A percentile compares a stretch with the other conserved stretches of the same genome.
Evolutionary conservation across 2,113 vertebrate genomes (phyloP).

Genomic region (Oryzias melastigma): DNA sequence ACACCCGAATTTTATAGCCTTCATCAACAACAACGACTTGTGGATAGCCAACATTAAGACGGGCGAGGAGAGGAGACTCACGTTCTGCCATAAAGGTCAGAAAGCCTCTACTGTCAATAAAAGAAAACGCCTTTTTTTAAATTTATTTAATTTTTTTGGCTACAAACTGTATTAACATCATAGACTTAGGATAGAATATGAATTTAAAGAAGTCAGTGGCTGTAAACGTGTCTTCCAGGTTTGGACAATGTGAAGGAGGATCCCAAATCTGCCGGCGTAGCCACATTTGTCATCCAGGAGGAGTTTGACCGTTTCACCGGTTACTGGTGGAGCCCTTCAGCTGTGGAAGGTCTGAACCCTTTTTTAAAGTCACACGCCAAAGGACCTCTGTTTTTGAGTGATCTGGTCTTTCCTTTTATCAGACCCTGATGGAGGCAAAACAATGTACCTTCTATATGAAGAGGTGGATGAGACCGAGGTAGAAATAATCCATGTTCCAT

Average conservation of each 20-base stretch:
- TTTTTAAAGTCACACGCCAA: neutral
- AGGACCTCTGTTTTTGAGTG: neutral
- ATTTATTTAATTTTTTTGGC: too few species aligned
- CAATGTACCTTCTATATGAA: slow-evolving; percentile 87
- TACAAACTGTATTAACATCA: too few species aligned
- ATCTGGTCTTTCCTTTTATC: neutral
- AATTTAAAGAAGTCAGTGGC: neutral
- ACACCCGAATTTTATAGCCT: slow-evolving; percentile 90
- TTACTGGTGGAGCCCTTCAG: slow-evolving; percentile 95
- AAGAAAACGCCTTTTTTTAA: too few species aligned
- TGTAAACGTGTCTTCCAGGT: slow-evolving; percentile 67
- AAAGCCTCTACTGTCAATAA: neutral
- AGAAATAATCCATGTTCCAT: slow-evolving; percentile 95
- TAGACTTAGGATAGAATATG: too few species aligned
- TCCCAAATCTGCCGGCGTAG: slow-evolving; percentile 92
- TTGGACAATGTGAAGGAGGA: slow-evolving; percentile 90
- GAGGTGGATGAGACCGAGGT: slow-evolving; percentile 96
- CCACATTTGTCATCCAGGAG: slow-evolving; percentile 97
- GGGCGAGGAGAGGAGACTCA: slow-evolving; percentile 86
- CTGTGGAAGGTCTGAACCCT: slow-evolving; percentile 81
- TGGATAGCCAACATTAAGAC: slow-evolving; percentile 93
- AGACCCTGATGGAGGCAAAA: slow-evolving; percentile 85
- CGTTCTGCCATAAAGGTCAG: slow-evolving; percentile 91
- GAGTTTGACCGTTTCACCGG: slow-evolving; percentile 97
- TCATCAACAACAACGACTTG: slow-evolving; percentile 93